phyloP scores from a whole-genome alignment of 2,797 vertebrate genomes.

The Galaxias olidus region DNA sequence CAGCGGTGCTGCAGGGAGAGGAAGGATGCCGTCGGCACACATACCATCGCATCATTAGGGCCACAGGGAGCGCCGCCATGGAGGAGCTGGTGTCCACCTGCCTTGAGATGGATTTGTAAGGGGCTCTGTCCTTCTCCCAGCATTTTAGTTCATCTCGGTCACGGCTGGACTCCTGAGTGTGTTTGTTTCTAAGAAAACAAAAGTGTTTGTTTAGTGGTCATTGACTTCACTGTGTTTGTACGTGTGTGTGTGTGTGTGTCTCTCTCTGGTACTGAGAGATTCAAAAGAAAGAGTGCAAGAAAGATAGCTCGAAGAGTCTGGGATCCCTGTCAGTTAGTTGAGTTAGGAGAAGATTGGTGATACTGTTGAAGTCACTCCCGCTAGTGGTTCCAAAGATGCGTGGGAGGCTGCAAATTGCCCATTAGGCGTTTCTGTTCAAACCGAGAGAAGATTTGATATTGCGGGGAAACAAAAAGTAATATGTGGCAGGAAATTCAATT shows the following conservation, averaged over 20 bases:
- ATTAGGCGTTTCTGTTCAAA: conserved; percentile 80
- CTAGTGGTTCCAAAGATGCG: conserved; percentile 53
- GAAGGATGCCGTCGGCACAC: conserved; percentile 67
- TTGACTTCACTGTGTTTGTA: no score
- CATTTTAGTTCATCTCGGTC: conserved; percentile 25
- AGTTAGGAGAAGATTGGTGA: conserved; percentile 42
- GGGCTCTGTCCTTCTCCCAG: conserved; percentile 66
- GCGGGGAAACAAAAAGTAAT: conserved; percentile 81
- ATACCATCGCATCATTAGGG: conserved; percentile 73
- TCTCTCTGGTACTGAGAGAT: no score
- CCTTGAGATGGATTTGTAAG: conserved; percentile 66
- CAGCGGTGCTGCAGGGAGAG: conserved; percentile 47
- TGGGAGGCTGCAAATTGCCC: conserved; percentile 79
- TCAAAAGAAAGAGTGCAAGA: no score
- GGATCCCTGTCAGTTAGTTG: no score
- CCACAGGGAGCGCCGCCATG: conserved; percentile 63
- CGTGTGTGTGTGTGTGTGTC: no score
- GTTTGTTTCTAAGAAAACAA: no score
- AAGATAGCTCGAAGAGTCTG: no score
- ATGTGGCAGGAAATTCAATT: conserved; percentile 84
- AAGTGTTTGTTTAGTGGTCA: no score
- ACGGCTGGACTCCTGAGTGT: no score
- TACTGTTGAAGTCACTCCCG: conserved; percentile 39
- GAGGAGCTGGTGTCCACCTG: conserved; percentile 68
- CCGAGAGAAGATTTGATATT: conserved; percentile 82